phyloP scores from a whole-genome alignment of 1,140 invertebrate species.

The Capitella teleta region DNA sequence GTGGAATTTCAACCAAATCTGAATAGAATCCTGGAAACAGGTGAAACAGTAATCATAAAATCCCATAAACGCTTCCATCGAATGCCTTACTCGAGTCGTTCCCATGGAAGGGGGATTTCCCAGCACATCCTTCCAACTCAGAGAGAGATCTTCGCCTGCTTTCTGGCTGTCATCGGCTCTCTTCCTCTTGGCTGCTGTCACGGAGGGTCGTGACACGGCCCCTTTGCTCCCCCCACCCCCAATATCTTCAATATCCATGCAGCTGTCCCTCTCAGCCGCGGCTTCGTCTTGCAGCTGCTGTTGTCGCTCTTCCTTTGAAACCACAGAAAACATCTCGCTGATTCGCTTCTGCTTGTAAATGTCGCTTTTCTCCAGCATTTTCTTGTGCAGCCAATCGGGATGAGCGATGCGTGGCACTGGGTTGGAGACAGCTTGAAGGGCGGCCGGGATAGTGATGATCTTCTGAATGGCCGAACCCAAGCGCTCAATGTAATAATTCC shows the following conservation, averaged over 20 bases:
- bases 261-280: too few species aligned
- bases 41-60: too few species aligned
- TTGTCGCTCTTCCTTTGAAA: constrained; percentile 2
- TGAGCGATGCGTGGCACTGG: constrained; percentile 89
- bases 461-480: constrained; percentile 91
- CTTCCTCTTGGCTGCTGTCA: constrained; percentile 16
- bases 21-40: constrained; percentile 46
- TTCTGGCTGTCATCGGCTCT: neutral
- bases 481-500: constrained; percentile 95
- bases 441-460: constrained; percentile 98
- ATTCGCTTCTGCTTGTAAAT: constrained; percentile 86
- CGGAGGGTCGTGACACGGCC: constrained; percentile 13
- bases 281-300: too few species aligned
- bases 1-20: constrained; percentile 75
- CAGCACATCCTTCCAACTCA: constrained; percentile 71
- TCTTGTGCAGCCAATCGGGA: constrained; percentile 96
- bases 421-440: constrained; percentile 86
- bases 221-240: constrained; percentile 6
- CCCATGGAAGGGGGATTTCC: constrained; percentile 70
- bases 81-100: constrained; percentile 57
- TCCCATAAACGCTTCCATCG: too few species aligned
- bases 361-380: constrained; percentile 83
- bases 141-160: constrained; percentile 38
- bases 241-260: constrained; percentile 37
- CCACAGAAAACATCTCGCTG: constrained; percentile 68